Evolutionary conservation across 2,888 invertebrate species (phyloP), one percentile per base, ranked within the genome.

Genomic region (Andricus curvator): DNA sequence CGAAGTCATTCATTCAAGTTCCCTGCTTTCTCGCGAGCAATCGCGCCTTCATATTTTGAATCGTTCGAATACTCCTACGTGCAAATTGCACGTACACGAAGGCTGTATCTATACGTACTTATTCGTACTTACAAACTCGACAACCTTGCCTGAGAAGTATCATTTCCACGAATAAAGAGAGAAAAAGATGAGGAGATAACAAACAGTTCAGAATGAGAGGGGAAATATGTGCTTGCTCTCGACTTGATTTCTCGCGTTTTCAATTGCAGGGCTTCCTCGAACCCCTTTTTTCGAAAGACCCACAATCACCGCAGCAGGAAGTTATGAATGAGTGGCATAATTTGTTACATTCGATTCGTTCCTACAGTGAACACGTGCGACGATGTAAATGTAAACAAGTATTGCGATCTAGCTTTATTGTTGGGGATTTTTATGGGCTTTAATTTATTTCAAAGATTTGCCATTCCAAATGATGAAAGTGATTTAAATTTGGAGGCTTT

Each of bases 41-140:
- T 67, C 25, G 67, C 67, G 67, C 62, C 77, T 56, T 77, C 77
- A 64, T 64, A 64, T 77, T 77, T 77, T 77, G 41, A 64, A 77
- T 77, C 77, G 60, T 77, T 77, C 62, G 17, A 17, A 17, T 64
- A 77, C 77, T 64, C 77, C 77, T 77, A 77, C 77, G 77, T 62
- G 25, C 17, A 25, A 33, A 22, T 64, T 62, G 20, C 22, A 20
- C 60, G 15, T 44, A 77, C 56, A 77, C 62, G 77, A 62, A 77
- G 41, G 37, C 5, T 33, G 41, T 22, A 64, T 17, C 6, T 62
- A 62, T 37, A 37, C 20, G 65, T 44, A 44, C 44, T 2, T 44
- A 44, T 48, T 48, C 33, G 62, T 77, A 60, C 77, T 77, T 77
- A 77, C 13, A 22, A 77, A 77, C 77, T 25, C 64, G 62, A 62